phyloP scores from a whole-genome alignment of 1,140 invertebrate species.

The Drosophila triauraria region DNA sequence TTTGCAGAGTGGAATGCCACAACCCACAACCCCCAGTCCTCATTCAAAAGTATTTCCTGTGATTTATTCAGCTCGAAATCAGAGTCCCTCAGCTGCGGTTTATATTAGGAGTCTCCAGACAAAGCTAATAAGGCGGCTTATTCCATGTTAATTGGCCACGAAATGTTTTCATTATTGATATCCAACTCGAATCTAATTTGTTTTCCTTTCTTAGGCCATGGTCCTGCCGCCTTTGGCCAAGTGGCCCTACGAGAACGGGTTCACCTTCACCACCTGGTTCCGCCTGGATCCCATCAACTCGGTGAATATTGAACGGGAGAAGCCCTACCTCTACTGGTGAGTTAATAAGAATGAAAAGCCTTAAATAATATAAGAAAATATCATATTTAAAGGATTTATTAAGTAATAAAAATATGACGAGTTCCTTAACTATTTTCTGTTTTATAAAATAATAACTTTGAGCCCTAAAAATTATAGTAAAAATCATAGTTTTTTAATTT shows the following conservation, averaged over 20 bases:
- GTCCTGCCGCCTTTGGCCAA: constrained; percentile 97
- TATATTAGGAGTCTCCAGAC: not conserved
- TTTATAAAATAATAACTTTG: no score
- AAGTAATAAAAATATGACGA: not conserved
- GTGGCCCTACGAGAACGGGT: constrained; percentile 99
- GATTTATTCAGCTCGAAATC: constrained; percentile 46
- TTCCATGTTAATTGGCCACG: constrained; percentile 33
- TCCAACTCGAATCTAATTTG: not conserved
- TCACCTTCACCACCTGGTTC: constrained; percentile 99
- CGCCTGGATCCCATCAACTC: constrained; percentile 99
- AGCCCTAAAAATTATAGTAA: no score
- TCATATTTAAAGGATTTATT: no score
- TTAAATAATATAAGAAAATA: no score
- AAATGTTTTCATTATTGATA: constrained; percentile 11
- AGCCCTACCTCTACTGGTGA: constrained; percentile 99
- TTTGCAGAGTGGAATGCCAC: constrained; percentile 31
- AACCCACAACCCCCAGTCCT: constrained; percentile 18
- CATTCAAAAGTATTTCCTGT: constrained; percentile 65
- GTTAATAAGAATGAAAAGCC: no score
- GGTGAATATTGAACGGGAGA: constrained; percentile 99
- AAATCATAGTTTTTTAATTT: no score
- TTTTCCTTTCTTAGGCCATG: constrained; percentile 90
- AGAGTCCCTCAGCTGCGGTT: not conserved
- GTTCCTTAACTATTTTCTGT: no score
- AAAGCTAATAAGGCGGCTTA: constrained; percentile 45